Evolutionary conservation across 2,113 vertebrate genomes (phyloP).

Genomic region (Jaculus jaculus): DNA sequence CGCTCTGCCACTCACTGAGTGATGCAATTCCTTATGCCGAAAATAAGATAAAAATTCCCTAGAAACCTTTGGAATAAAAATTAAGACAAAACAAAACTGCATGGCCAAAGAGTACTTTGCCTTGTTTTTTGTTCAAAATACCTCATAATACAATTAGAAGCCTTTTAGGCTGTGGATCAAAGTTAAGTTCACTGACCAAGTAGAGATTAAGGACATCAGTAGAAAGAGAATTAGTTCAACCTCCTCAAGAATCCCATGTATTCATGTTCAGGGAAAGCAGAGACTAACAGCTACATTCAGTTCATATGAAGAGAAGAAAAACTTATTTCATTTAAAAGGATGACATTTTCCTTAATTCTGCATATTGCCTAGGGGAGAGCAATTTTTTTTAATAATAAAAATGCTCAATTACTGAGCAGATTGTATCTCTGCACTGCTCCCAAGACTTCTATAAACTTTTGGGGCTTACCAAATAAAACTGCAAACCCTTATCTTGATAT

Average conservation of each 20-base stretch:
- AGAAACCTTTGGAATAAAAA: neutral
- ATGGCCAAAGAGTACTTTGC: neutral
- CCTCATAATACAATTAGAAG: constrained; percentile 16
- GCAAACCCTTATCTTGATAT: neutral
- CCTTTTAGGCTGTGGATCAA: neutral
- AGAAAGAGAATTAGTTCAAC: neutral
- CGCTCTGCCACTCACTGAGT: neutral
- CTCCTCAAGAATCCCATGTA: neutral
- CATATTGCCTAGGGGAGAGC: neutral
- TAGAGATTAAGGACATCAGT: neutral
- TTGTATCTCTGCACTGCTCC: neutral
- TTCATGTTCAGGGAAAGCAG: neutral
- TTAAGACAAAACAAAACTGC: neutral
- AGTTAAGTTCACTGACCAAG: neutral
- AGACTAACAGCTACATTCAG: neutral
- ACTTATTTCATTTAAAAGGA: constrained; percentile 36
- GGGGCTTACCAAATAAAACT: neutral
- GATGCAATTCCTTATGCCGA: neutral
- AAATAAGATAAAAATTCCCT: neutral
- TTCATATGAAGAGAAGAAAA: constrained; percentile 9
- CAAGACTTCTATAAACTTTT: neutral
- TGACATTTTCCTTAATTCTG: neutral
- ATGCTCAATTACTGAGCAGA: neutral
- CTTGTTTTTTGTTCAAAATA: neutral
- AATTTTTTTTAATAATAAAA: constrained; percentile 22